Evolutionary conservation across 2,113 vertebrate species (phyloP), one percentile per base, ranked within the genome.

Genomic region (Physeter macrocephalus): DNA sequence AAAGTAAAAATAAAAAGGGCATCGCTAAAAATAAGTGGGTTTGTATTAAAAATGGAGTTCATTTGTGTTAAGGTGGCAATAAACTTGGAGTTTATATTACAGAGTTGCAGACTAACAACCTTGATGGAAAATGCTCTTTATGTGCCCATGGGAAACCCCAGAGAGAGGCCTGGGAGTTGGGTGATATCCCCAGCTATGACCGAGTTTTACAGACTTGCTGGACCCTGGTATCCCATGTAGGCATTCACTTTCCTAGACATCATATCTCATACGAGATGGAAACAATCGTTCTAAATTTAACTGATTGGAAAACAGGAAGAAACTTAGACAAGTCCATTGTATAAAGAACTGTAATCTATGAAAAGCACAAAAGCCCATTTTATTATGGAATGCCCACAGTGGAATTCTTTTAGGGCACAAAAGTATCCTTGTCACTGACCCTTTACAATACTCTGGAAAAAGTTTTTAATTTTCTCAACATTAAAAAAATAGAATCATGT

Each of bases 221-320:
- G 93, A n/a, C 95, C 96, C 97, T 93, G 46, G 92, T 94, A 97
- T 97, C 86, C 14, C 97, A 98, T 90, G 69, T 29, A 92, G 69
- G 98, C 97, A 96, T 97, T 98, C 95, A 96, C 84, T 98, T 98
- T 98, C 97, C 95, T 98, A 98, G 98, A 98, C 97, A 59, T 96
- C 98, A 90, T 98, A 92, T 94, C 97, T 98, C 96, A 96, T 90
- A 98, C 98, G 88, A 97, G 96, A 95, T 96, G 75, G 61, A 98
- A 97, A 98, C 98, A 99, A 99, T 98, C 85, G 95, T 87, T 98
- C 98, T 98, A 98, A 98, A 98, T 98, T 98, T 99, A 99, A 98
- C 97, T 46, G 69, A 97, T 86, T 98, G 96, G 93, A 98, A 98
- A 98, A 99, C 98, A 99, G 98, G 98, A 99, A 99, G 98, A 98